phyloP scores from a whole-genome alignment of 2,888 invertebrate species.

The Girardia tigrina region DNA sequence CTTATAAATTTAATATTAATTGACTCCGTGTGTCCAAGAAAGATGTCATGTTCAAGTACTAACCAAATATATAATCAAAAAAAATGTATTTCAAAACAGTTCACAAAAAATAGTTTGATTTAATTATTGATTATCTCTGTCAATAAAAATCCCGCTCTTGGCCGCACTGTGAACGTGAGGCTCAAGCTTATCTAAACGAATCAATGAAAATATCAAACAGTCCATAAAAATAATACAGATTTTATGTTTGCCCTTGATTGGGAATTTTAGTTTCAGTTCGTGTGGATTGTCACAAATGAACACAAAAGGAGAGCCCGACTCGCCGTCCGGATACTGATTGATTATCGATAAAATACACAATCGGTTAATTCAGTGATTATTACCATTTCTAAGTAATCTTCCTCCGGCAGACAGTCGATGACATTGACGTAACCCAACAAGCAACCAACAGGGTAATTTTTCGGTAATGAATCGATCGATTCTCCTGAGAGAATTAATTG shows the following conservation, averaged over 20 bases:
- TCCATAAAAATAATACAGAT: conserved; percentile 62
- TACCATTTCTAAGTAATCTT: conserved; percentile 60
- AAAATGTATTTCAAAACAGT: too few relatives aligned
- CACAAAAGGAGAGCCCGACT: conserved; percentile 70
- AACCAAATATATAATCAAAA: too few relatives aligned
- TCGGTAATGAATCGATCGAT: conserved; percentile 17
- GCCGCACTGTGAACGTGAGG: conserved; percentile 65
- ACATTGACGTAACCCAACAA: conserved; percentile 76
- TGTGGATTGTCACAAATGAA: conserved; percentile 73
- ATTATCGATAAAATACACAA: too few relatives aligned
- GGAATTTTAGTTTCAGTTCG: conserved; percentile 69
- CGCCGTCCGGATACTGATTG: conserved; percentile 33
- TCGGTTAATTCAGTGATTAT: neutral
- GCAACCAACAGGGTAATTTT: conserved; percentile 69
- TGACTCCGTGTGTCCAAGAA: too few relatives aligned
- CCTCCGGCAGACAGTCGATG: conserved; percentile 70
- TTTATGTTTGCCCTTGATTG: conserved; percentile 76
- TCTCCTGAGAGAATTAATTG: conserved; percentile 26
- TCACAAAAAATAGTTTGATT: too few relatives aligned
- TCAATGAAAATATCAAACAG: neutral
- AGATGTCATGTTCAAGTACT: too few relatives aligned
- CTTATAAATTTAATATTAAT: too few relatives aligned
- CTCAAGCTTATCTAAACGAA: conserved; percentile 61
- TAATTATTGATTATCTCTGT: too few relatives aligned
- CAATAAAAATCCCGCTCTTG: conserved; percentile 52